A percentile compares a stretch with the other conserved stretches of the same genome.
Conservation (phyloP, 2,888 invertebrate genomes). For the Leptopilina myrica region DNA sequence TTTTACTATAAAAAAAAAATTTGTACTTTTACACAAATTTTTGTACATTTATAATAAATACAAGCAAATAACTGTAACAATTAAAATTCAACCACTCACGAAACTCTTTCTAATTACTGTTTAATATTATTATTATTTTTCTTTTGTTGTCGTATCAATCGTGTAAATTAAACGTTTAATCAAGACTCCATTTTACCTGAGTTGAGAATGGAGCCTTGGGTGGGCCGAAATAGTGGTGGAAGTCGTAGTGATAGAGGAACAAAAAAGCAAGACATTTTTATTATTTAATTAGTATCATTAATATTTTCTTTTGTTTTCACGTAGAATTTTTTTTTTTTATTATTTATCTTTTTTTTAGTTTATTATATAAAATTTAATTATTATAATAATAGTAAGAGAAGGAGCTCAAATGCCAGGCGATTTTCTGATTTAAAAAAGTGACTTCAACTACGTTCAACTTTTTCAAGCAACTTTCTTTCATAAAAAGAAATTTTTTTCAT, state of each 20-base stretch:
- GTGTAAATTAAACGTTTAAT: constrained; percentile 71
- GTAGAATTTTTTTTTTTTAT: constrained; percentile 46
- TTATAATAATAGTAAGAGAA: constrained; percentile 64
- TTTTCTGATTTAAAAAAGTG: constrained; percentile 57
- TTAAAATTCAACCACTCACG: constrained; percentile 73
- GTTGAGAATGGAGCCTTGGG: constrained; percentile 88
- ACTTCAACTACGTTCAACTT: constrained; percentile 10
- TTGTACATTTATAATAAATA: constrained; percentile 57
- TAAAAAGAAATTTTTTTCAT: too few species aligned
- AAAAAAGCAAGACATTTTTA: constrained; percentile 64
- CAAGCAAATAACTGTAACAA: constrained; percentile 66
- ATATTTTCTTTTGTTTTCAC: constrained; percentile 42
- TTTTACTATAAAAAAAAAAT: neutral
- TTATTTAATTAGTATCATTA: constrained; percentile 46
- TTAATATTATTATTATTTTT: constrained; percentile 38
- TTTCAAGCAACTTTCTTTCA: neutral
- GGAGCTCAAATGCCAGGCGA: constrained; percentile 69
- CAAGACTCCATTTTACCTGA: constrained; percentile 89
- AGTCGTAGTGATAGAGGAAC: constrained; percentile 73
- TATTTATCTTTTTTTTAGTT: constrained; percentile 50
- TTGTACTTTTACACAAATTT: constrained; percentile 26
- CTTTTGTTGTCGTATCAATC: constrained; percentile 56
- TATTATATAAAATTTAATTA: constrained; percentile 40
- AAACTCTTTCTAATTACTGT: constrained; percentile 70
- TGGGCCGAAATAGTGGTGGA: constrained; percentile 81